Conservation (phyloP, 2,888 invertebrate species). For the Eristalis tenax region DNA sequence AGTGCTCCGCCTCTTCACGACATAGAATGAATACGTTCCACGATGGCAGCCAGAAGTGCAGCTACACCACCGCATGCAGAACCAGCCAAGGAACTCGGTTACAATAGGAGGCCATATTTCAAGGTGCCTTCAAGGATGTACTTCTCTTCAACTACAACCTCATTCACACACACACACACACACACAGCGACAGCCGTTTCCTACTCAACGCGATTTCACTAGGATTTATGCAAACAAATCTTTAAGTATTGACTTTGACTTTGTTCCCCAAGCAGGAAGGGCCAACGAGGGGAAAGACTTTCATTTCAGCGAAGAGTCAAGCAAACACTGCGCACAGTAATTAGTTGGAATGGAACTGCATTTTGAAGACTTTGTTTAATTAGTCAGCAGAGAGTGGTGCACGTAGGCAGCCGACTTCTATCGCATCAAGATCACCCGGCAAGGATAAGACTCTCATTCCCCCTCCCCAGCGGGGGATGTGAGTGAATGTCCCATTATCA, state of each 20-base stretch:
- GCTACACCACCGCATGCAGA: constrained; percentile 13
- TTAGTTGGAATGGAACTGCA: constrained; percentile 59
- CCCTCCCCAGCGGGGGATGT: constrained; percentile 13
- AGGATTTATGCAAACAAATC: constrained; percentile 60
- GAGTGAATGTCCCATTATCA: constrained; percentile 54
- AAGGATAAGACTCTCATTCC: constrained; percentile 26
- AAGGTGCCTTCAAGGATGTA: constrained; percentile 58
- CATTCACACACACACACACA: neutral
- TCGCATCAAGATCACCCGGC: constrained; percentile 28
- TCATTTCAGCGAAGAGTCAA: constrained; percentile 32
- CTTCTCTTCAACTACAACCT: constrained; percentile 4
- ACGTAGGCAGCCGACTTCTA: constrained; percentile 24
- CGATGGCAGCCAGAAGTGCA: constrained; percentile 34
- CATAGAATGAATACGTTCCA: constrained; percentile 63
- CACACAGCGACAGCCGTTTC: neutral
- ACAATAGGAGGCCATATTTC: constrained; percentile 65
- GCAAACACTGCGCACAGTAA: constrained; percentile 51
- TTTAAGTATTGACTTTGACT: constrained; percentile 66
- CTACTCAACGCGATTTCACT: neutral
- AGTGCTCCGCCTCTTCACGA: constrained; percentile 47
- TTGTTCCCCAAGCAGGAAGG: neutral
- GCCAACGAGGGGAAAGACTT: constrained; percentile 20
- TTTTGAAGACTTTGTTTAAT: constrained; percentile 57
- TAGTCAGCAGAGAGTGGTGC: constrained; percentile 39
- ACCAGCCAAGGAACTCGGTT: constrained; percentile 44